A percentile compares a stretch with the other conserved stretches of the same genome.
Evolutionary conservation across 2,113 vertebrate genomes (phyloP).

Genomic region (Oriolus oriolus): DNA sequence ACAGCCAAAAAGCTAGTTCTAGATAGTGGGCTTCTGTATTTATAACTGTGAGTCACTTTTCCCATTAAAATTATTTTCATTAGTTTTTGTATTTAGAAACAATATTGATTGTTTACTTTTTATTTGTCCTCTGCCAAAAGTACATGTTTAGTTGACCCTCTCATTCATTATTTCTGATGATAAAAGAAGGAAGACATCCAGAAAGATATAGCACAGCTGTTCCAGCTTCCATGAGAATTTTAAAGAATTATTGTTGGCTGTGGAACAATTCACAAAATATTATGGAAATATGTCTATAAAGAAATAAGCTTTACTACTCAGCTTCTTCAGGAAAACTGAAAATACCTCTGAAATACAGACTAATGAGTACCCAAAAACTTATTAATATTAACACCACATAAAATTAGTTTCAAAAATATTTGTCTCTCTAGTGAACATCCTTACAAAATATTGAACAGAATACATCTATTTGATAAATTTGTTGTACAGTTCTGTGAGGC

Average conservation of each 20-base stretch:
- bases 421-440: neutral
- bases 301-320: neutral
- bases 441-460: neutral
- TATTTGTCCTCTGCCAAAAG: neutral
- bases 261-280: neutral
- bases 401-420: neutral
- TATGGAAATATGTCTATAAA: neutral
- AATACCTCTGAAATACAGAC: neutral
- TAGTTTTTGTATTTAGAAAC: neutral
- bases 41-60: neutral
- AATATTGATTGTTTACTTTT: neutral
- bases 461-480: neutral
- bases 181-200: neutral
- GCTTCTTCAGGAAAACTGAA: neutral
- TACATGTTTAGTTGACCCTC: neutral
- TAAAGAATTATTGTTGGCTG: neutral
- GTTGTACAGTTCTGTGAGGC: neutral
- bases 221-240: neutral
- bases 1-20: neutral
- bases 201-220: neutral
- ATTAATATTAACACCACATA: neutral
- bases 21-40: rapidly evolving
- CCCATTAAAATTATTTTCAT: neutral
- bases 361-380: neutral
- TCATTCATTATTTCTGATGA: neutral